Evolutionary conservation across 2,797 vertebrate species (phyloP).

Genomic region (Chelonia mydas): DNA sequence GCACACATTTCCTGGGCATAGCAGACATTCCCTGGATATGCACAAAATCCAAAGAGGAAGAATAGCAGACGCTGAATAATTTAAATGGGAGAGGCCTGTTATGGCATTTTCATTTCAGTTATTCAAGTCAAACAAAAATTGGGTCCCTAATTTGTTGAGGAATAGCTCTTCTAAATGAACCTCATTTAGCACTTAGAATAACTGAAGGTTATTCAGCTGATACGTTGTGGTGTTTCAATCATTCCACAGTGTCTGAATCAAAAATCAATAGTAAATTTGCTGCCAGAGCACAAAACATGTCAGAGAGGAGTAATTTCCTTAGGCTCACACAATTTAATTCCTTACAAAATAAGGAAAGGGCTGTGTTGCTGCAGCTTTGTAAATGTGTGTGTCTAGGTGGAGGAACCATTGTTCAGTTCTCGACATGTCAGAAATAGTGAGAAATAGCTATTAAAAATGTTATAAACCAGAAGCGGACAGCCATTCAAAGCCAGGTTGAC

Average conservation of each 20-base stretch:
- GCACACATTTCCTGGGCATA: background rate
- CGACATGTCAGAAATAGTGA: background rate
- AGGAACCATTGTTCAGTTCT: background rate
- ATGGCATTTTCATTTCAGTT: slow-evolving; percentile 22
- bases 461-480: slow-evolving; percentile 1
- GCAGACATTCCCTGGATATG: background rate
- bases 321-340: slow-evolving; percentile 63
- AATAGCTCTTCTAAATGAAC: slow-evolving; percentile 67
- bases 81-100: slow-evolving; percentile 18
- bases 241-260: slow-evolving; percentile 68
- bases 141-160: slow-evolving; percentile 63
- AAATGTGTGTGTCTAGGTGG: background rate
- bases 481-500: slow-evolving; percentile 28
- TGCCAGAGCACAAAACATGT: slow-evolving; percentile 68
- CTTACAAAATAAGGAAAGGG: slow-evolving; percentile 37
- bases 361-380: background rate
- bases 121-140: slow-evolving; percentile 41
- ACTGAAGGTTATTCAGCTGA: slow-evolving; percentile 73
- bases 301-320: slow-evolving; percentile 70
- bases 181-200: slow-evolving; percentile 69
- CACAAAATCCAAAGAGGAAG: background rate
- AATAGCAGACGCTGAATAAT: background rate
- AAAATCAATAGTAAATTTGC: slow-evolving; percentile 82
- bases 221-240: slow-evolving; percentile 55
- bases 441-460: background rate